phyloP scores from a whole-genome alignment of 2,113 vertebrate genomes.

The Empidonax traillii region DNA sequence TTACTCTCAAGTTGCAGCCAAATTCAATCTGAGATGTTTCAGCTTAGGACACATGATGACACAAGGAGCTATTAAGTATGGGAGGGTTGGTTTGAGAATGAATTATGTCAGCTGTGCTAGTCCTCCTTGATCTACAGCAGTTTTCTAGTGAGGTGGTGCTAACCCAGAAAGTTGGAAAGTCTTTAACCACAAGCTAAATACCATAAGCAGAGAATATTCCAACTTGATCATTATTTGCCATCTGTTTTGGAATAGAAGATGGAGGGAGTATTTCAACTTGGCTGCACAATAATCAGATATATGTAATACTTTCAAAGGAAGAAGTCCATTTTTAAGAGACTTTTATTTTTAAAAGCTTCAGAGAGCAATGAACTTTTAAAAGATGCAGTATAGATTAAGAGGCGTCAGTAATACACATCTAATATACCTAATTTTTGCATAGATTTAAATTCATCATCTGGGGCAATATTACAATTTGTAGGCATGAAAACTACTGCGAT shows the following conservation, averaged over 20 bases:
- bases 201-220: slow-evolving; percentile 14
- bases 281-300: background rate
- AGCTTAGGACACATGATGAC: background rate
- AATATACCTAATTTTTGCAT: background rate
- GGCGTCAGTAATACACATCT: background rate
- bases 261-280: slow-evolving; percentile 35
- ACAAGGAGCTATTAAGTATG: background rate
- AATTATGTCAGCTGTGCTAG: slow-evolving; percentile 4
- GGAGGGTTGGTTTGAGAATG: background rate
- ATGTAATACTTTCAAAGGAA: background rate
- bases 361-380: background rate
- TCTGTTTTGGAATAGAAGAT: slow-evolving; percentile 30
- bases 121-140: background rate
- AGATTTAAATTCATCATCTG: background rate
- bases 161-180: slow-evolving; percentile 24
- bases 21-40: background rate
- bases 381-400: background rate
- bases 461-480: background rate
- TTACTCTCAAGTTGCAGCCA: background rate
- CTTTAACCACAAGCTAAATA: slow-evolving; percentile 9
- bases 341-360: background rate
- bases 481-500: background rate
- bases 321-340: background rate
- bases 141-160: slow-evolving; percentile 23
- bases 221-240: slow-evolving; percentile 7